Base-by-base conservation (phyloP, 2,797 vertebrate genomes). In the Falco peregrinus region DNA sequence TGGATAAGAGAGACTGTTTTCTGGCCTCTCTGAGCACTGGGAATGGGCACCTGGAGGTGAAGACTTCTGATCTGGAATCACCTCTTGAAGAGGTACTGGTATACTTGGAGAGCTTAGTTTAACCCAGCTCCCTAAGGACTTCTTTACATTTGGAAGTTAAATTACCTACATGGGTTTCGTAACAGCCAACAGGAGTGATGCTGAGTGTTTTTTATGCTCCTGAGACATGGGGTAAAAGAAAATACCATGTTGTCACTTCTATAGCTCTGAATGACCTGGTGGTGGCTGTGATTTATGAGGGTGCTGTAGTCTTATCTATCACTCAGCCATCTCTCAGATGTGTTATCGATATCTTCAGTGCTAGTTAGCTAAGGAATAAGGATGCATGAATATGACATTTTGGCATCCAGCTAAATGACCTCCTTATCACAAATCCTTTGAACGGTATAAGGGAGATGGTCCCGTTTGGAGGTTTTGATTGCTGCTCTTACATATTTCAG, bases 281-380 rank as follows among this genome's bases (percentile, higher is more conserved):
- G 54, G 16, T 82, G 75, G 57, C 53, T 84, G 57, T 83, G 91
- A 83, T 90, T 96, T 95, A 80, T 85, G 77, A 68, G 35, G 12
- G 28, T 79, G 24, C 64, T 54, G 26, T 45, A 85, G 57, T 59
- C 57, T 92, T 59, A 68, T 79, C 87, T 80, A 31, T 92, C 91
- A 94, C 41, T 90, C 47, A 51, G 57, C 16, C 54, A 35, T 79
- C 31, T 85, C 75, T 89, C 35, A 45, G 51, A 74, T 51, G 33
- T 79, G 20, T 74, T 90, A 60, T 69, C 86, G 95, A 70, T 77
- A 89, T 77, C 65, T 87, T 86, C 63, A 50, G 33, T 35, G 59
- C 61, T 80, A 13, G 1, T 73, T 83, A 93, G 54, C 16, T 68
- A 86, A 31, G 37, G 75, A 81, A 51, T 86, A 74, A 95, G 83